Percentiles rank a stretch among this genome's conserved stretches.
phyloP scores from a whole-genome alignment of 2,113 vertebrate species.

The Taurulus bubalis region DNA sequence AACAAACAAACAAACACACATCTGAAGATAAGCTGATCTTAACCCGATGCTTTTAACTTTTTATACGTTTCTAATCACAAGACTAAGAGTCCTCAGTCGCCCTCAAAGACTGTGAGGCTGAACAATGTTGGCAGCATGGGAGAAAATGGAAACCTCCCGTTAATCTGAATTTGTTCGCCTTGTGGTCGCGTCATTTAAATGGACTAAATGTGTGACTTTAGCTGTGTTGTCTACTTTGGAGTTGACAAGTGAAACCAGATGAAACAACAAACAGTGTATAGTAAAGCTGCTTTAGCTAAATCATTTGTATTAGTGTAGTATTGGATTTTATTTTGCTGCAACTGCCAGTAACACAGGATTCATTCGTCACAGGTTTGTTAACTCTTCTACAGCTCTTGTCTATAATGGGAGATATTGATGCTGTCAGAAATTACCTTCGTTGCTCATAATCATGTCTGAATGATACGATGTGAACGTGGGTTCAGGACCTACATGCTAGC shows the following conservation, averaged over 20 bases:
- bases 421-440: background rate
- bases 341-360: background rate
- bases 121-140: background rate
- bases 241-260: too few species aligned
- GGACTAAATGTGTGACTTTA: background rate
- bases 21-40: too few species aligned
- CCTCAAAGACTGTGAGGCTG: background rate
- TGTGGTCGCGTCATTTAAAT: background rate
- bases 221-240: too few species aligned
- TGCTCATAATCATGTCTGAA: background rate
- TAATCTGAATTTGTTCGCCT: background rate
- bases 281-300: background rate
- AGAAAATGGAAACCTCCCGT: background rate
- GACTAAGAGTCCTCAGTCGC: background rate
- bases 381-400: background rate
- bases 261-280: background rate
- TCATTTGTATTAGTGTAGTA: background rate
- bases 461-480: background rate
- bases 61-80: background rate
- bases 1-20: too few species aligned
- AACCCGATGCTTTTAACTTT: conserved; percentile 1
- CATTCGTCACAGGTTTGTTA: background rate
- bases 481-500: background rate
- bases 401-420: background rate
- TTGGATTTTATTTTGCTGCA: background rate